phyloP scores from a whole-genome alignment of 2,113 vertebrate genomes.

The Actenoides lindsayi region DNA sequence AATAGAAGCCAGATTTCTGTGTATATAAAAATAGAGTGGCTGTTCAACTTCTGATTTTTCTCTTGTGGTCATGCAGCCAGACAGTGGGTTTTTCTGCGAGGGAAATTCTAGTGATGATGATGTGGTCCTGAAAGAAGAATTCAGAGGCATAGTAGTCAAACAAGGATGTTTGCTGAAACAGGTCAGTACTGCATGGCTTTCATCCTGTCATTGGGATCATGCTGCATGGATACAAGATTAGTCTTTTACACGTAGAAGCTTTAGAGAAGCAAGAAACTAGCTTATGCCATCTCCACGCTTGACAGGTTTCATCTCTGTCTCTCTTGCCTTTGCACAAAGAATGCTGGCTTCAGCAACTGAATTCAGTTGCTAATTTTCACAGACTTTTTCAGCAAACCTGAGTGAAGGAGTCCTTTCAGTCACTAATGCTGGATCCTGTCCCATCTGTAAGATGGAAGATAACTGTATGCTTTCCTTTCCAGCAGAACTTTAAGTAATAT shows the following conservation, averaged over 20 bases:
- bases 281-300: background rate
- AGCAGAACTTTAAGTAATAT: background rate
- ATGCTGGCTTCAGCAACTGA: background rate
- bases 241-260: background rate
- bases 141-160: conserved; percentile 93
- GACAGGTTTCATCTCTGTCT: background rate
- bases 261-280: background rate
- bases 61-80: conserved; percentile 74
- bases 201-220: background rate
- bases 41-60: background rate
- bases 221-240: background rate
- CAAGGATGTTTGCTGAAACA: conserved; percentile 97
- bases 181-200: conserved; percentile 68
- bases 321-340: background rate
- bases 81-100: conserved; percentile 94
- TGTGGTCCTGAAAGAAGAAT: conserved; percentile 89
- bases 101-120: conserved; percentile 97
- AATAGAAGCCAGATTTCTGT: background rate
- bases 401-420: background rate
- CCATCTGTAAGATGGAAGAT: background rate
- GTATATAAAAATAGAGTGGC: background rate
- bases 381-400: background rate
- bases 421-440: background rate
- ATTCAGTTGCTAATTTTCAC: background rate
- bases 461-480: background rate